Conservation (phyloP, 2,888 invertebrate genomes). For the Nipponacmea schrenckii region DNA sequence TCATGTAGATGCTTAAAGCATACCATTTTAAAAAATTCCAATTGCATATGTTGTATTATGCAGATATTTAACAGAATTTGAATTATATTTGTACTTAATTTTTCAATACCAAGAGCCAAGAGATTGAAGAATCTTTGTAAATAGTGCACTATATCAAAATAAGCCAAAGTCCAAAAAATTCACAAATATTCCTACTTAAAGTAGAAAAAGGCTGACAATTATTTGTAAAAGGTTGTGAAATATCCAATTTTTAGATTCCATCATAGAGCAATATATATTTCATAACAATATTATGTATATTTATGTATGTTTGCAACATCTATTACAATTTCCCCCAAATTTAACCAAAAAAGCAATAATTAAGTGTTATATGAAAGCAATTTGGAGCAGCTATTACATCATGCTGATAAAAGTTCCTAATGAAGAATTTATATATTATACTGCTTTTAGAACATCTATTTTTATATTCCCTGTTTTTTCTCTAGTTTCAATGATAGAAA, state of each 20-base stretch:
- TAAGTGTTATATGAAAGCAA: neutral
- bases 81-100: no score
- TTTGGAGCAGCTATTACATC: slow-evolving; percentile 3
- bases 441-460: slow-evolving; percentile 7
- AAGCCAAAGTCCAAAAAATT: slow-evolving; percentile 4
- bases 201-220: neutral
- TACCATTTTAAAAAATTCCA: slow-evolving; percentile 5
- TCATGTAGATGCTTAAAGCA: slow-evolving; percentile 22
- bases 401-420: neutral
- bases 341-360: slow-evolving; percentile 3
- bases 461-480: neutral
- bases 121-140: no score
- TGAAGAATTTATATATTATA: neutral
- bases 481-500: neutral
- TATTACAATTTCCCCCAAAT: neutral
- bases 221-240: slow-evolving; percentile 5
- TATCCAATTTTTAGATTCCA: no score
- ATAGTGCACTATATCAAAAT: neutral
- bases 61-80: no score
- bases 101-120: no score
- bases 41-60: no score
- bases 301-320: no score
- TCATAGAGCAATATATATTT: no score
- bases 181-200: neutral
- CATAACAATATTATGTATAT: no score